Evolutionary conservation across 2,113 vertebrate genomes (phyloP).

Genomic region (Carlito syrichta): DNA sequence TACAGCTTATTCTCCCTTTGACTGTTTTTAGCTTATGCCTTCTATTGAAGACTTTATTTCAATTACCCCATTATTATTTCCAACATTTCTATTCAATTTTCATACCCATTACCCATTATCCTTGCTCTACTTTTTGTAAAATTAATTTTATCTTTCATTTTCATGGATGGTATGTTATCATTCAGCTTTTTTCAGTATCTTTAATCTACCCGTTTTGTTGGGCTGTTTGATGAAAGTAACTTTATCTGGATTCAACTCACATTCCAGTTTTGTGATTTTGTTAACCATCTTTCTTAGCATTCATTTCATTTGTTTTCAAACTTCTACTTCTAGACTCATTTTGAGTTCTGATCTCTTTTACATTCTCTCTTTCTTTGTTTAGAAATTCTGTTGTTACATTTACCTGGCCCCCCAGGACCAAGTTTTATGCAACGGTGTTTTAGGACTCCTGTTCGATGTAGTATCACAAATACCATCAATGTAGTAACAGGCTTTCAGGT

Average conservation of each 20-base stretch:
- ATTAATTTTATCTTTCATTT: not conserved
- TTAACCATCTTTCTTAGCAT: not conserved
- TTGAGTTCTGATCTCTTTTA: not conserved
- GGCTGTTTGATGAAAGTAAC: not conserved
- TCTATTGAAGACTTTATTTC: not conserved
- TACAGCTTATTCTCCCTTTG: not conserved
- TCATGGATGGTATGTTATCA: not conserved
- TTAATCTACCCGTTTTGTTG: not conserved
- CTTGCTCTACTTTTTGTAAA: not conserved
- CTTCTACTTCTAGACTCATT: not conserved
- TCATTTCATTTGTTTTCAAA: not conserved
- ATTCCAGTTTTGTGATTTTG: not conserved
- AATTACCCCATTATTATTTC: not conserved
- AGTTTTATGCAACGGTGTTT: not conserved
- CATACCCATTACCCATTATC: not conserved
- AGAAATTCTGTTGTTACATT: not conserved
- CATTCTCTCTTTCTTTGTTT: not conserved
- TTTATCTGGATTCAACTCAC: not conserved
- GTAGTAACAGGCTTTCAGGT: too few relatives aligned
- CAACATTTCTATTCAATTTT: not conserved
- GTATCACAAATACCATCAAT: not conserved
- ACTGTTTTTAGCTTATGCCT: not conserved
- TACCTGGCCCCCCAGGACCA: not conserved
- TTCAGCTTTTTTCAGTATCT: not conserved
- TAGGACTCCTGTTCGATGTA: not conserved